Base-by-base conservation (phyloP, 2,888 invertebrate species). In the Dione juno region DNA sequence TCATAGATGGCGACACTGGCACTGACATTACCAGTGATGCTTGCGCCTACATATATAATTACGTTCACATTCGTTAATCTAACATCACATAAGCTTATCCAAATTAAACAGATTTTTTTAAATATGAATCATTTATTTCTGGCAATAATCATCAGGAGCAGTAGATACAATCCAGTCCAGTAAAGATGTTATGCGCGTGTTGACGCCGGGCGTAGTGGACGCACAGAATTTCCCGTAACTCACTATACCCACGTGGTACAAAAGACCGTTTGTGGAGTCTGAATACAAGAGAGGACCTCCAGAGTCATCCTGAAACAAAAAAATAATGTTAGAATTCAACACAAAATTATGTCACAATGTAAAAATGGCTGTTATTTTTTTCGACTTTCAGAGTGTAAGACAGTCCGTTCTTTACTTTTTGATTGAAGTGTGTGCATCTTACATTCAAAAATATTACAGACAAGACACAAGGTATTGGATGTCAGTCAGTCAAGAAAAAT, bases 211-310 rank as follows among this genome's bases (percentile, higher is more conserved):
- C 3, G 66, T 69, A 0, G 45, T 61, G 0, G 87, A 78, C 0
- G 92, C 95, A 78, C 96, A 96, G 66, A 76, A 88, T 0, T 70
- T 63, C 7, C 96, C 96, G 74, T 76, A 88, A 67, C 94, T 94
- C 69, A 95, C 88, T n/a, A 95, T 78, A 1, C 95, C 96, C 0
- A 93, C 67, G 28, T 79, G 14, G 75, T 87, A 91, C 0, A 93
- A 76, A 1, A 88, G 80, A 0, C 85, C 88, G 0, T 82, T 88
- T 0, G 68, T 21, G 0, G 80, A 77, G 73, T 95, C 94, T 65
- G 87, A 84, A 90, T 93, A 94, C 1, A 95, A 78, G 0, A 91
- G 69, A 0, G 95, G 95, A 0, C 95, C 95, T 3, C 95, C 95
- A 7, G 94, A 94, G 78, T 94, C 90, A 41, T 83, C 78, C 92